phyloP scores from a whole-genome alignment of 2,797 vertebrate species.

The Darevskia mixta region DNA sequence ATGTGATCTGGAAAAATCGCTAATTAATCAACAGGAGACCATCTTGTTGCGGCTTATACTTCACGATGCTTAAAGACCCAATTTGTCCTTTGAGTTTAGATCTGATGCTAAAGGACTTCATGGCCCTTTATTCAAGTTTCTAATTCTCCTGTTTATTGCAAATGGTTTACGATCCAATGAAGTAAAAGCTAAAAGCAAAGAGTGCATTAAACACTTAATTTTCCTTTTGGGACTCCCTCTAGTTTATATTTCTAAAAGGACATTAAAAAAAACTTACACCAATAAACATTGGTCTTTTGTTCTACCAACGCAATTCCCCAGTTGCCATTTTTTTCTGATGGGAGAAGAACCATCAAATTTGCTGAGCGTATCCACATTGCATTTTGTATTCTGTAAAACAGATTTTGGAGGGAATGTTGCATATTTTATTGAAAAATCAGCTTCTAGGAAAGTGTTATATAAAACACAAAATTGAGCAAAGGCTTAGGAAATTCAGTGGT shows the following conservation, averaged over 20 bases:
- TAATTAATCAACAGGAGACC: constrained; percentile 55
- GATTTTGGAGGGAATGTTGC: background rate
- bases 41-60: background rate
- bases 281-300: constrained; percentile 52
- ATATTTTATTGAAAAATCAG: constrained; percentile 20
- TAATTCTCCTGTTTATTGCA: constrained; percentile 61
- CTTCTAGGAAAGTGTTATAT: constrained; percentile 18
- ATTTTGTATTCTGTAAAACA: constrained; percentile 14
- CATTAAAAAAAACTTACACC: background rate
- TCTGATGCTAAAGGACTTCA: constrained; percentile 65
- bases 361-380: background rate
- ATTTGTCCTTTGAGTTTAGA: constrained; percentile 60
- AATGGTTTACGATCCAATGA: constrained; percentile 75
- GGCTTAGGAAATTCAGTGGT: constrained; percentile 18
- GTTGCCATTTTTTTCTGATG: background rate
- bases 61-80: constrained; percentile 66
- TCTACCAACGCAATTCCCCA: constrained; percentile 37
- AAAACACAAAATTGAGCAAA: constrained; percentile 9
- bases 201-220: constrained; percentile 65
- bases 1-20: constrained; percentile 67
- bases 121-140: constrained; percentile 46
- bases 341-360: constrained; percentile 13
- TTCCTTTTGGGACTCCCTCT: constrained; percentile 66
- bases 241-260: constrained; percentile 65
- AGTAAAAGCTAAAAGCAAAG: constrained; percentile 71